Evolutionary conservation across 2,888 invertebrate genomes (phyloP), one percentile per base, ranked within the genome.

Genomic region (Cepaea hortensis): DNA sequence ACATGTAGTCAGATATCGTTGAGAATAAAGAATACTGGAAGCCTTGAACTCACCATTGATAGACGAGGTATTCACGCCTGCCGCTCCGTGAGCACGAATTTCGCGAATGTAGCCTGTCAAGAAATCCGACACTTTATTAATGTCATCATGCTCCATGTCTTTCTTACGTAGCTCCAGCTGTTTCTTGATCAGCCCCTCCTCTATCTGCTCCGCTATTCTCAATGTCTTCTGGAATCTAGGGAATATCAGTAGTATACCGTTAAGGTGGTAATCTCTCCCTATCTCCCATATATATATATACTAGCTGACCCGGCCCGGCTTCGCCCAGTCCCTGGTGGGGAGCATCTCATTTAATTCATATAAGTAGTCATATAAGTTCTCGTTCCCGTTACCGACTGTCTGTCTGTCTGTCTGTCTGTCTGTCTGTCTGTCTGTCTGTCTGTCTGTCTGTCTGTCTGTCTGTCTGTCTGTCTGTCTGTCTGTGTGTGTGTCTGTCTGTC

Each of bases 141-240:
- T 50, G 48, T 35, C 79, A 23, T 35, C 11, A 3, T 15, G 18
- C 35, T 50, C 82, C 23, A 82, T 15, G 23, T 82, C 73, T 61
- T 18, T 50, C 35, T 82, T 72, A 46, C 79, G 79, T 50, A 85
- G 55, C 15, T 85, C 65, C 65, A 85, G 20, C 70, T 85, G 85
- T 3, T 77, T 50, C 35, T 23, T 79, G 15, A 85, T 79, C 70
- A 85, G 23, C 1, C 18, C 35, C 9, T 85, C 18, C 70, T 85
- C 85, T 11, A 85, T 65, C 18, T 55, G 65, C 0, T 77, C 68
- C 0, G 85, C 62, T 23, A 68, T 77, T 2, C 48, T n/a, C 70
- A 77, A 13, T 0, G 65, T 79, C 20, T 85, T 85, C 50, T 70
- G 77, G 46, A 84, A 48, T 18, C 84, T 84, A 46, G n/a, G 7